Base-by-base conservation (phyloP, 2,113 vertebrate genomes). In the Physeter macrocephalus region DNA sequence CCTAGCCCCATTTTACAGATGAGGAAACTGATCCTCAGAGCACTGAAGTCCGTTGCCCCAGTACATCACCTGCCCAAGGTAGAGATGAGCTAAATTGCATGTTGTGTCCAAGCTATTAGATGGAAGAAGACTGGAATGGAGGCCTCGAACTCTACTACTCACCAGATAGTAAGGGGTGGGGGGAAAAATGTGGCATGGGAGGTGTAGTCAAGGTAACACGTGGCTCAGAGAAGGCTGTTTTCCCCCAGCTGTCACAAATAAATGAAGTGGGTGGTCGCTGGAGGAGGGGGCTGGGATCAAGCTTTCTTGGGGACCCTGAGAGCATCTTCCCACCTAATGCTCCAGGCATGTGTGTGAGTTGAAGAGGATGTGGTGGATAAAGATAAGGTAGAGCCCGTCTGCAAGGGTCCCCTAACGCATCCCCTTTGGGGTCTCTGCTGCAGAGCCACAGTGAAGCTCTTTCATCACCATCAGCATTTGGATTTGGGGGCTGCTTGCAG, bases 351-450 rank as follows among this genome's bases (percentile, higher is more conserved):
- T 66, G 31, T 5, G 9, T 84, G 67, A 69, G 39, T 41, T 80
- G 1, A 64, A 84, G 9, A 10, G 17, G 39, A 46, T n/a, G 34
- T 13, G 31, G 67, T 83, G n/a, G 52, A 66, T 41, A 14, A 81
- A 75, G 43, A 69, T 34, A 83, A 36, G 25, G 25, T 11, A 11
- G 6, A 88, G 81, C 1, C 34, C n/a, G 5, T 69, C 34, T 71
- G 27, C 8, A 20, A 88, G 66, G 54, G 31, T 31, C 11, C 43
- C 36, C 2, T 4, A 21, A 23, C 0, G 1, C 10, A 1, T 59
- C 14, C 64, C 9, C 15, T 52, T 88, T 18, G 5, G 52, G 17
- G 62, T 82, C 64, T 74, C 46, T 74, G 29, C 31, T 69, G 41
- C 61, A 66, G 9, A 54, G n/a, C 17, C 62, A 11, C 6, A 23